Percentiles rank a stretch among this genome's conserved stretches.
These are phyloP conservation scores for Lutra lutra DNA, from an alignment of 2,797 vertebrate species.

Conservation along the genomic window DNA sequence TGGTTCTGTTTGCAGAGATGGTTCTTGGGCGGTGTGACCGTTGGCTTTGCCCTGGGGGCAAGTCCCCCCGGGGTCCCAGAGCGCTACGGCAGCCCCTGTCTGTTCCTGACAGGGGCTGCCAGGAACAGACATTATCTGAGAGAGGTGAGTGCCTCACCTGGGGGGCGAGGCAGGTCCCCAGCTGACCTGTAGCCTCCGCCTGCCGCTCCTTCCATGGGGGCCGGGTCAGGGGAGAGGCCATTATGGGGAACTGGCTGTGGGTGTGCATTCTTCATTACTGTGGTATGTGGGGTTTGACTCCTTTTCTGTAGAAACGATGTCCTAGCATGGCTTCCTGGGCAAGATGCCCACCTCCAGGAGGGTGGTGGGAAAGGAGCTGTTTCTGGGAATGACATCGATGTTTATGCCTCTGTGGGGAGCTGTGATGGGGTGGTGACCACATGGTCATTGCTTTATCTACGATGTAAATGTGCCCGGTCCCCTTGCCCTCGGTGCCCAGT, in stretches of 20 bases:
- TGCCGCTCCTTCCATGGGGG: not conserved
- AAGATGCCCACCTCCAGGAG: not conserved
- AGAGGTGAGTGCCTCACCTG: not conserved
- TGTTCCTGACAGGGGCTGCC: too few species aligned
- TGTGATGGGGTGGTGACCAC: not conserved
- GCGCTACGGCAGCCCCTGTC: fast-evolving
- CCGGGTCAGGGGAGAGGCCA: fast-evolving
- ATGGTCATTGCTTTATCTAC: not conserved
- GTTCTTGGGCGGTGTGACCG: not conserved
- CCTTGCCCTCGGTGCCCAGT: not conserved
- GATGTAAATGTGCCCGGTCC: fast-evolving
- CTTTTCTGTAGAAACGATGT: not conserved
- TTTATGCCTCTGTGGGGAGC: not conserved
- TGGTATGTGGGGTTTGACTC: not conserved
- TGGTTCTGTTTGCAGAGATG: not conserved
- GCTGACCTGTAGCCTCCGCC: not conserved
- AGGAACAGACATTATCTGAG: fast-evolving
- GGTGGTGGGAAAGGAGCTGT: not conserved
- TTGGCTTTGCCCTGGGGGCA: not conserved
- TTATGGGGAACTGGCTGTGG: not conserved
- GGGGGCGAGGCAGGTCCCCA: fast-evolving
- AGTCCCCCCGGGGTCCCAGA: too few species aligned
- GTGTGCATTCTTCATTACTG: not conserved
- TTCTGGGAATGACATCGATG: too few species aligned
- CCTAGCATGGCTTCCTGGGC: not conserved